phyloP scores from a whole-genome alignment of 2,797 vertebrate species.

The Cyclopterus lumpus region DNA sequence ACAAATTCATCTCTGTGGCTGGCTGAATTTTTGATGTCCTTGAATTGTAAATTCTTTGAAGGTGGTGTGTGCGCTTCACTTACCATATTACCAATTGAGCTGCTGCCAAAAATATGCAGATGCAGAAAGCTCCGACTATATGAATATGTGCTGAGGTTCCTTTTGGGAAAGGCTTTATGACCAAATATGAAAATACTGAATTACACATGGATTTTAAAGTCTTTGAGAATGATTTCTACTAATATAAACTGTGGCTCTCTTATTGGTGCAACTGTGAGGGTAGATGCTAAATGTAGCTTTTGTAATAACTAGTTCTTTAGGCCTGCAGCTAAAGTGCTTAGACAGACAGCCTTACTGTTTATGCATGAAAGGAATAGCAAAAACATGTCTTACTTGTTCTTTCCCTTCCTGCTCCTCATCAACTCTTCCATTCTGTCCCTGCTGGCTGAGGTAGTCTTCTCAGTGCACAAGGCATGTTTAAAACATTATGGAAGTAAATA shows the following conservation, averaged over 20 bases:
- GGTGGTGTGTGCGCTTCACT: not conserved
- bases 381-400: constrained; percentile 25
- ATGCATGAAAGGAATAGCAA: constrained; percentile 37
- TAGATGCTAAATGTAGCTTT: constrained; percentile 36
- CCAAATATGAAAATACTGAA: constrained; percentile 7
- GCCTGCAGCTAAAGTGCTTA: constrained; percentile 33
- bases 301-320: constrained; percentile 28
- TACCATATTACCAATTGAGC: constrained; percentile 24
- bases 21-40: constrained; percentile 14
- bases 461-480: constrained; percentile 31
- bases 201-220: not conserved
- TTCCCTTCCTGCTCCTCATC: constrained; percentile 1
- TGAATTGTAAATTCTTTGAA: constrained; percentile 21
- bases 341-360: constrained; percentile 37
- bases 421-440: not conserved
- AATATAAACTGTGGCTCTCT: constrained; percentile 15
- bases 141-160: constrained; percentile 9
- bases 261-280: constrained; percentile 17
- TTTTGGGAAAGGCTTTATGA: constrained; percentile 1
- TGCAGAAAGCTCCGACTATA: constrained; percentile 24
- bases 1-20: constrained; percentile 13
- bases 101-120: constrained; percentile 25
- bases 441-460: constrained; percentile 3
- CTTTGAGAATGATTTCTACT: constrained; percentile 10
- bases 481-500: constrained; percentile 35